Evolutionary conservation across 2,888 invertebrate species (phyloP), one percentile per base, ranked within the genome.

Genomic region (Saturnia japonica): DNA sequence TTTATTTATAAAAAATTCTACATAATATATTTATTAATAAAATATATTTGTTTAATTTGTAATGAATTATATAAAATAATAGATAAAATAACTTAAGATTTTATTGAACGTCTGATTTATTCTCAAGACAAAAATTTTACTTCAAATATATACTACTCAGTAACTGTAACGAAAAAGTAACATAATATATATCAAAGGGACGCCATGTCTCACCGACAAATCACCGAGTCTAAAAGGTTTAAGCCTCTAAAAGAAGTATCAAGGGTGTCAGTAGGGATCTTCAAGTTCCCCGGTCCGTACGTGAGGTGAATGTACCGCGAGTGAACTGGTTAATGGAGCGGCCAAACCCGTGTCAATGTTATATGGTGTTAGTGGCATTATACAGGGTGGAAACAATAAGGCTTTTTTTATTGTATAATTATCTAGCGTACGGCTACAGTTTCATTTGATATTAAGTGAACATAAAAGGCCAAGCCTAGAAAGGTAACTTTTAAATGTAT

Each of bases 211-310:
- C n/a, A 22, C 54, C 68, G 54, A 54, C 68, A 68, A 68, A 68
- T 68, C 68, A 68, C 68, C 54, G 51, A 68, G 40, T 14, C 68
- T 54, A 68, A 68, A 40, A 51, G 51, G 68, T 54, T 68, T 68
- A 68, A 68, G 51, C 40, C 54, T 43, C 66, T 67, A 54, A 70
- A 70, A 70, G 70, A 34, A 70, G 67, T 70, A 70, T 54, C 67
- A 66, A 62, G 70, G 67, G 40, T 54, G 54, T 70, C 54, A 54
- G 51, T 54, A 40, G 64, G 64, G 70, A 70, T 66, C 70, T 51
- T 68, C 54, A 16, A 70, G 51, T 70, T 67, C 54, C 42, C 54
- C 67, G 42, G 66, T 43, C 22, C 54, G 57, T 67, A 54, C 70
- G 70, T 66, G 70, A 4, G 9, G 34, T 19, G 64, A 64, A 64